Evolutionary conservation across 2,888 invertebrate genomes (phyloP), one percentile per base, ranked within the genome.

Genomic region (Bellardia pandia): DNA sequence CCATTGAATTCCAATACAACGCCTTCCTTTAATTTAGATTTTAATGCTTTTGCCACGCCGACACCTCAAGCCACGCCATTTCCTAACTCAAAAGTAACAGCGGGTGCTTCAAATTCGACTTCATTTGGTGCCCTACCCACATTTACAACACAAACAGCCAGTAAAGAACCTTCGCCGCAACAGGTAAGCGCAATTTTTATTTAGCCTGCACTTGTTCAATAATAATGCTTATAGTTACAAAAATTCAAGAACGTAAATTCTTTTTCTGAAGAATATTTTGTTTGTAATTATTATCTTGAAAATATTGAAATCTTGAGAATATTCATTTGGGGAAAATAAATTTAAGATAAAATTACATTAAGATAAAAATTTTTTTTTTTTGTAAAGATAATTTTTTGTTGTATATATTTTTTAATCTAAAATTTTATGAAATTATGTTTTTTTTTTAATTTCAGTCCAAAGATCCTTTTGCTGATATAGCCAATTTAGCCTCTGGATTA

Each of bases 381-480:
- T 2, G 8, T 40, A 23, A 14, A 53, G 7, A n/a, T 37, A 4
- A 7, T 40, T 3, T 48, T 42, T 14, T 42, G n/a, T 14, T 58
- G 45, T 8, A 48, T 37, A 8, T 37, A n/a, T 33, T 2, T 62
- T 48, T 69, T 64, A 33, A 71, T 23, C 30, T 45, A 58, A 40
- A 53, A 23, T 75, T 42, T 23, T 23, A 23, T 23, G 1, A 23
- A 23, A 23, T 23, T 23, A 23, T 23, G 23, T 23, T 23, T 23
- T 23, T 23, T 45, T 60, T 76, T 37, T 75, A 9, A 53, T 89
- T 88, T 62, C 77, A 92, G 91, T 82, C 91, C 14, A 94, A 94
- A 89, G 97, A 97, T 93, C 96, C 97, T 5, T 97, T 97, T 92
- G 96, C 96, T 2, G 97, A 96, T 91, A 94, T 97, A 42, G 96